Base-by-base conservation (phyloP, 2,113 vertebrate genomes). In the Lycocorax pyrrhopterus region DNA sequence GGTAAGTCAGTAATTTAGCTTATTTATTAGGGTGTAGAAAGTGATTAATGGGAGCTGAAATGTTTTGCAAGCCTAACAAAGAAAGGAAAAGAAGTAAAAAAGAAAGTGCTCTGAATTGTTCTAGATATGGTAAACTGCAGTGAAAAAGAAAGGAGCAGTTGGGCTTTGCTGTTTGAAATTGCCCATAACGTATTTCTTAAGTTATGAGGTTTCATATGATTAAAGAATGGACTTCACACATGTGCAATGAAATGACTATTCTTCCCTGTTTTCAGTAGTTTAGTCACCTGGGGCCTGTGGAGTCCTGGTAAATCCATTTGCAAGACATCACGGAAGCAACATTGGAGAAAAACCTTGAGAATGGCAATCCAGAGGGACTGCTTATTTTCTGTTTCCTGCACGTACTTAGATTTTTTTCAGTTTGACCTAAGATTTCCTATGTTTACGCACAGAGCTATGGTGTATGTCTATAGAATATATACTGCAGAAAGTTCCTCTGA, bases 271-370 rank as follows among this genome's bases (percentile, higher is more conserved):
- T 95, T 94, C 90, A 93, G 95, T 93, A 89, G 93, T 97, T 84
- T 94, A 78, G 55, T 89, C 94, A 80, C 60, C 52, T 62, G 90
- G 77, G 88, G 68, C 35, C 33, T 63, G 14, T 21, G 49, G 67
- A 84, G 59, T 63, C 55, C 94, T 96, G 95, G 91, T 96, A 96
- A 97, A 96, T 69, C 80, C 83, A 95, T 97, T 95, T 93, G 35
- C 77, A 93, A 91, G 59, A 68, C 74, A 95, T 95, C 83, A 87
- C 41, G 27, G 91, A 93, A 93, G 59, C 59, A 93, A 25, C 39
- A 30, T 0, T 94, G 68, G 12, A 94, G 75, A 83, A 96, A 82
- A 92, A 84, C 26, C 55, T 84, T 83, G 84, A 87, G 55, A 94
- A 83, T 88, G 55, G 46, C 43, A 82, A 69, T 67, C 91, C 78